These are phyloP conservation scores for Platycercus adscitus DNA, from an alignment of 2,113 vertebrate genomes.

Conservation along the genomic window DNA sequence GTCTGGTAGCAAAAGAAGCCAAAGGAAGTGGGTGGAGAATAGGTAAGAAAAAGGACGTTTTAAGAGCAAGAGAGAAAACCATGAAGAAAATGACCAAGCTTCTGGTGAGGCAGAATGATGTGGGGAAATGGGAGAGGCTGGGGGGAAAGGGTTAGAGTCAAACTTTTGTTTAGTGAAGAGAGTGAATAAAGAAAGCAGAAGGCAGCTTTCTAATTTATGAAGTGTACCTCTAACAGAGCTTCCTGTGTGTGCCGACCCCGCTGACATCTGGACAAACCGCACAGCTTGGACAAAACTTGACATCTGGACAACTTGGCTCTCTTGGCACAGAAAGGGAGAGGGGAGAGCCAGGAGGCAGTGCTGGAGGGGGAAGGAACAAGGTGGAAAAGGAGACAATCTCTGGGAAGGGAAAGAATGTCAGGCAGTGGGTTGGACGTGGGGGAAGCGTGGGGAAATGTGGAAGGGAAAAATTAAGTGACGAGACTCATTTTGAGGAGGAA, in stretches of 20 bases:
- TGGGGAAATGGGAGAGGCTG: not conserved
- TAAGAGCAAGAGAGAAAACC: not conserved
- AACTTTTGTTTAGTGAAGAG: not conserved
- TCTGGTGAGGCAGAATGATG: not conserved
- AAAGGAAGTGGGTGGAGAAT: not conserved
- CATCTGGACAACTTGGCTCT: not conserved
- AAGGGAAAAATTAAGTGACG: not conserved
- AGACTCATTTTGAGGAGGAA: conserved; percentile 5
- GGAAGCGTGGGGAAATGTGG: not conserved
- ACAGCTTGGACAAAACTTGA: not conserved
- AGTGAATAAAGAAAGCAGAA: not conserved
- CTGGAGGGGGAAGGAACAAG: not conserved
- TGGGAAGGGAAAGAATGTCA: not conserved
- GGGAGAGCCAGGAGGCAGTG: not conserved
- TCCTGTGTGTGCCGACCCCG: not conserved
- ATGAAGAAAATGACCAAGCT: not conserved
- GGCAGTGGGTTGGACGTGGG: not conserved
- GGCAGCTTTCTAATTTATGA: not conserved
- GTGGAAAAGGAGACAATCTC: not conserved
- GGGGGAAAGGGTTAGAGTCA: not conserved
- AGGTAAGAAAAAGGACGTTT: not conserved
- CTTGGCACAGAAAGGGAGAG: not conserved
- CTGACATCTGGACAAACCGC: not conserved
- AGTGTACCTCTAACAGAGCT: not conserved
- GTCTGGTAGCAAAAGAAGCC: not conserved